Conservation (phyloP, 2,888 invertebrate genomes). For the Caenorhabditis drosophilae region DNA sequence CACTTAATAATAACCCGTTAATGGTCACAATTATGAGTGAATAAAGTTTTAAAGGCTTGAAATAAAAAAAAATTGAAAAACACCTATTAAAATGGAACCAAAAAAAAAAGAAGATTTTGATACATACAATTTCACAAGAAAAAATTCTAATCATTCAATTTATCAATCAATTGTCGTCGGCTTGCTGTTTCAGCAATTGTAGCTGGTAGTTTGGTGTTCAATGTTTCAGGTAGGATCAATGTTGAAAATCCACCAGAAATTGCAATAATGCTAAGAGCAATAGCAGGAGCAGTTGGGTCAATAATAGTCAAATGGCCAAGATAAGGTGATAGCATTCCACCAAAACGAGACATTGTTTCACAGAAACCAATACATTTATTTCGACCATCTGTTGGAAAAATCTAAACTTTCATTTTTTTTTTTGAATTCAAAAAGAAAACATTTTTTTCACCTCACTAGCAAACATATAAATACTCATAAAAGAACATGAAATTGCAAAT, state of each 20-base stretch:
- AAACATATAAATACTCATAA: conserved; percentile 63
- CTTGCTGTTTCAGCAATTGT: conserved; percentile 37
- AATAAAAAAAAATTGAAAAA: not conserved
- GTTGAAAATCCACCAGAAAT: conserved; percentile 46
- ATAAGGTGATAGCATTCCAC: conserved; percentile 51
- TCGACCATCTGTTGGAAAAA: conserved; percentile 49
- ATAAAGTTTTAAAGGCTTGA: too few relatives aligned
- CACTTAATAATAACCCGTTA: not conserved
- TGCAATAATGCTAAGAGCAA: conserved; percentile 29
- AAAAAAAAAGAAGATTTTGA: not conserved
- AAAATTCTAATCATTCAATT: too few relatives aligned
- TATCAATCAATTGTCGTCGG: conserved; percentile 18
- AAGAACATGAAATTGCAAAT: conserved; percentile 59
- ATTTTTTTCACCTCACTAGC: conserved; percentile 46
- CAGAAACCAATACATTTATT: conserved; percentile 51
- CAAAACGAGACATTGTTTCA: conserved; percentile 44
- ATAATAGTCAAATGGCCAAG: conserved; percentile 40
- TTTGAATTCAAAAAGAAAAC: not conserved
- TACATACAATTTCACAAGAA: too few relatives aligned
- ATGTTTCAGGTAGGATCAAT: conserved; percentile 47
- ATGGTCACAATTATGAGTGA: not conserved
- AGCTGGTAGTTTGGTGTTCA: conserved; percentile 43
- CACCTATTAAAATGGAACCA: not conserved
- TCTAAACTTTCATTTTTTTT: conserved; percentile 11
- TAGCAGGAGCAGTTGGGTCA: conserved; percentile 26